A percentile compares a stretch with the other conserved stretches of the same genome.
Evolutionary conservation across 1,140 invertebrate species (phyloP).

Genomic region (Elysia chlorotica): DNA sequence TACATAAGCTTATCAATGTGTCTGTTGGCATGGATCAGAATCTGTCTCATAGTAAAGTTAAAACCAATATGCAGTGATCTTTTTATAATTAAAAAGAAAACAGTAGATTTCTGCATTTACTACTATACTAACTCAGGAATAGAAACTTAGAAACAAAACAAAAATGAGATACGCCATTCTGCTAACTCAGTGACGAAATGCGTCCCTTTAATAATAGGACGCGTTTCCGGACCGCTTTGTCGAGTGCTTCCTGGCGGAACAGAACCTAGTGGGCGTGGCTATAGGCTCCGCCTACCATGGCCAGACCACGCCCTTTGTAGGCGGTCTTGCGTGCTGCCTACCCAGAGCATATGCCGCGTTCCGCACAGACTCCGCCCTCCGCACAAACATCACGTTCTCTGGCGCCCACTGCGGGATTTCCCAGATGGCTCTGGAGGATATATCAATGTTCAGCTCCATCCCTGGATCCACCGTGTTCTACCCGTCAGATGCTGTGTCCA

Average conservation of each 20-base stretch:
- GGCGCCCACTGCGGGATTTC: slow-evolving; percentile 95
- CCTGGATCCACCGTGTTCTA: slow-evolving; percentile 95
- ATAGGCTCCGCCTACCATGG: slow-evolving; percentile 87
- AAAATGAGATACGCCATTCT: no score
- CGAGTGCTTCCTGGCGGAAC: slow-evolving; percentile 99
- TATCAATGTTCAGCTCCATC: slow-evolving; percentile 92
- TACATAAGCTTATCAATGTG: no score
- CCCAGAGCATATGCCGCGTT: slow-evolving; percentile 94
- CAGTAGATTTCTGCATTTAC: no score
- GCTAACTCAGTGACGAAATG: no score
- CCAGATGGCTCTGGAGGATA: slow-evolving; percentile 98
- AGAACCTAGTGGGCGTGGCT: slow-evolving; percentile 95
- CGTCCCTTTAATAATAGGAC: no score
- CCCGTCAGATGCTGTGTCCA: slow-evolving; percentile 92
- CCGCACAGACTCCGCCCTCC: slow-evolving; percentile 98
- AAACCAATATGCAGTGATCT: no score
- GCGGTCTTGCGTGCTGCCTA: slow-evolving; percentile 98
- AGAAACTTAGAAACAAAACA: no score
- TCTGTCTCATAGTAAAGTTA: no score
- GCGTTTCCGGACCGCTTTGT: slow-evolving; percentile 77
- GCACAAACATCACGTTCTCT: slow-evolving; percentile 95
- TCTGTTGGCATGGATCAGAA: no score
- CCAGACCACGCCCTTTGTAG: slow-evolving; percentile 88
- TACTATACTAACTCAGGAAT: no score
- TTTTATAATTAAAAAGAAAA: no score